phyloP scores from a whole-genome alignment of 2,888 invertebrate species.

The Xiphydria camelus region DNA sequence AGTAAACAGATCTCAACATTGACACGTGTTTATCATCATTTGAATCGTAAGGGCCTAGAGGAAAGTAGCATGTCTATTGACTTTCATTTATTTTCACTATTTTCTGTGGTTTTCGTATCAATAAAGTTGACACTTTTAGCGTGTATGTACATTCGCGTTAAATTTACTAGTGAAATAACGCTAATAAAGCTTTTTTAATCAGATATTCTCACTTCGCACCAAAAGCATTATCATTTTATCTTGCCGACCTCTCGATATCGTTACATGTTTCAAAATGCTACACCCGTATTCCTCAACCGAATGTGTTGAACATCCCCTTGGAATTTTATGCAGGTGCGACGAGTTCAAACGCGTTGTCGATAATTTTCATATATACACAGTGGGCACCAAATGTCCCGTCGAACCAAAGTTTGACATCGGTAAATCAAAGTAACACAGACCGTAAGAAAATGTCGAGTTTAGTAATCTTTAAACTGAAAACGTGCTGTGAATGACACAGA shows the following conservation, averaged over 20 bases:
- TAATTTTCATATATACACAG: conserved; percentile 14
- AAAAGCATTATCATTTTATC: no score
- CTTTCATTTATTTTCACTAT: not conserved
- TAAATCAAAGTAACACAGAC: not conserved
- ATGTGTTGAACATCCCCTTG: conserved; percentile 28
- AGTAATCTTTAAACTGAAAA: no score
- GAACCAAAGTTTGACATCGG: conserved; percentile 5
- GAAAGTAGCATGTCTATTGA: not conserved
- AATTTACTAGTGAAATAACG: no score
- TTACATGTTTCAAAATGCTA: not conserved
- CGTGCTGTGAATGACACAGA: conserved; percentile 15
- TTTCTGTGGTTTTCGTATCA: no score
- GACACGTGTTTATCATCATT: conserved; percentile 6
- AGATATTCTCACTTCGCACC: no score
- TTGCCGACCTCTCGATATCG: no score
- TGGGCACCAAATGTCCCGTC: not conserved
- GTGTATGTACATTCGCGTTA: no score
- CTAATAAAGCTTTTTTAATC: no score
- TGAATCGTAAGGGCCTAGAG: conserved; percentile 8
- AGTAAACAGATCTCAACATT: conserved; percentile 12
- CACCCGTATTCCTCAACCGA: conserved; percentile 11
- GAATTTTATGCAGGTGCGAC: conserved; percentile 31
- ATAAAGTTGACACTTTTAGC: no score
- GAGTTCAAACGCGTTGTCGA: conserved; percentile 25
- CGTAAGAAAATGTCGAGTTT: no score